A percentile compares a stretch with the other conserved stretches of the same genome.
Conservation (phyloP, 2,113 vertebrate genomes). For the Colaptes auratus region DNA sequence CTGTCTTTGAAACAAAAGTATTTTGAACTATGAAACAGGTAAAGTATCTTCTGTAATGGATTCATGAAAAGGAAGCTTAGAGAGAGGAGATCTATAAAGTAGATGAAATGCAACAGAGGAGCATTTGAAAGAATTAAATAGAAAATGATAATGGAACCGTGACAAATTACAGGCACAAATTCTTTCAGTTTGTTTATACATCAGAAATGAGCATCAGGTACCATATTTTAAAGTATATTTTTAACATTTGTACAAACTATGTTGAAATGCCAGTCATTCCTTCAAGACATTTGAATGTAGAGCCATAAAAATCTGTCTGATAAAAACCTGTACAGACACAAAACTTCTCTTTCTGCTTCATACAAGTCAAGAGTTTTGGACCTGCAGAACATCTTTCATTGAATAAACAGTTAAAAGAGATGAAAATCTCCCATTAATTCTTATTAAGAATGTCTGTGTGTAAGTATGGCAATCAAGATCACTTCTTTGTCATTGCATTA, state of each 20-base stretch:
- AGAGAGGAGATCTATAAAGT: neutral
- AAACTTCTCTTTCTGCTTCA: neutral
- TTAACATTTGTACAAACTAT: neutral
- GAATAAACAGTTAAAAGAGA: neutral
- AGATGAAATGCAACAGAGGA: neutral
- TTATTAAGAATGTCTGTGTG: neutral
- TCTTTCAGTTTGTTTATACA: neutral
- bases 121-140: conserved; percentile 12
- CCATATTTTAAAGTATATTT: neutral
- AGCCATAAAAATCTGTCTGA: neutral
- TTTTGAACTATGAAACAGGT: conserved; percentile 66
- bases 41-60: conserved; percentile 24
- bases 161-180: neutral
- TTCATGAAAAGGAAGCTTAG: neutral
- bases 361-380: neutral
- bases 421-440: neutral
- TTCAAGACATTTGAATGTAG: neutral
- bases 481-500: neutral
- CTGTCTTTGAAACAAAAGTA: conserved; percentile 52
- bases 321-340: neutral
- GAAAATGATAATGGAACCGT: neutral
- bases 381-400: neutral
- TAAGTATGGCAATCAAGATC: neutral
- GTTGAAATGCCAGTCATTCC: neutral
- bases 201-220: neutral